Percentiles rank a stretch among this genome's conserved stretches.
Conservation (phyloP, 1,140 invertebrate genomes). For the Lasioglossum baleicum region DNA sequence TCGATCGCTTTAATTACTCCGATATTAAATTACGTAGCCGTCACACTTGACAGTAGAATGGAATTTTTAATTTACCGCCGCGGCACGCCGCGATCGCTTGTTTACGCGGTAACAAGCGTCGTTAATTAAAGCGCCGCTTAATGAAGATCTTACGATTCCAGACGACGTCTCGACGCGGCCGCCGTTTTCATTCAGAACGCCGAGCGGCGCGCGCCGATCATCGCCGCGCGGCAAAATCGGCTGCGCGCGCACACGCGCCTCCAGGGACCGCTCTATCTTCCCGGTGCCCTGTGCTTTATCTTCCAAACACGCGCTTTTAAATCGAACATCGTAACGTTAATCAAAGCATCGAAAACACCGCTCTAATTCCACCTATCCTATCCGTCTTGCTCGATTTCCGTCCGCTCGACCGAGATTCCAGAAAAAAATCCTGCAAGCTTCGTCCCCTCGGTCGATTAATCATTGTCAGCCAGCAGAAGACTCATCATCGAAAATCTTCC, state of each 20-base stretch:
- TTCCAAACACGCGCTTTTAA: too few species aligned
- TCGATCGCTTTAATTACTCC: constrained; percentile 42
- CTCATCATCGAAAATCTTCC: constrained; percentile 43
- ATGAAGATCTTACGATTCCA: constrained; percentile 43
- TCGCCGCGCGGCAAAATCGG: too few species aligned
- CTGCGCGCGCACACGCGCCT: too few species aligned
- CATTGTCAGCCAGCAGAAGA: constrained; percentile 52
- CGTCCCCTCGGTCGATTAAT: constrained; percentile 47
- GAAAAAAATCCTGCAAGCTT: constrained; percentile 35
- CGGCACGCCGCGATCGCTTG: constrained; percentile 11
- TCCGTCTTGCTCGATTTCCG: constrained; percentile 53
- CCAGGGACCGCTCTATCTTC: too few species aligned
- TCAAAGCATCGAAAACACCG: too few species aligned
- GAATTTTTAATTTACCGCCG: constrained; percentile 33
- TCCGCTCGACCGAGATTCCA: constrained; percentile 17
- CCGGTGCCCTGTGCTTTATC: too few species aligned
- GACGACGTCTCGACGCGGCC: too few species aligned
- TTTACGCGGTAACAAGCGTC: constrained; percentile 31
- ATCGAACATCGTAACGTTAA: too few species aligned
- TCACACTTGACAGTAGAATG: constrained; percentile 28
- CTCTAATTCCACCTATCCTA: too few species aligned
- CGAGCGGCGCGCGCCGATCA: too few species aligned
- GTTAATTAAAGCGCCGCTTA: constrained; percentile 28
- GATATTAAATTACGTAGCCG: constrained; percentile 36
- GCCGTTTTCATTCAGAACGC: too few species aligned